Conservation (phyloP, 2,113 vertebrate species). For the Andinoacara biseriatus region DNA sequence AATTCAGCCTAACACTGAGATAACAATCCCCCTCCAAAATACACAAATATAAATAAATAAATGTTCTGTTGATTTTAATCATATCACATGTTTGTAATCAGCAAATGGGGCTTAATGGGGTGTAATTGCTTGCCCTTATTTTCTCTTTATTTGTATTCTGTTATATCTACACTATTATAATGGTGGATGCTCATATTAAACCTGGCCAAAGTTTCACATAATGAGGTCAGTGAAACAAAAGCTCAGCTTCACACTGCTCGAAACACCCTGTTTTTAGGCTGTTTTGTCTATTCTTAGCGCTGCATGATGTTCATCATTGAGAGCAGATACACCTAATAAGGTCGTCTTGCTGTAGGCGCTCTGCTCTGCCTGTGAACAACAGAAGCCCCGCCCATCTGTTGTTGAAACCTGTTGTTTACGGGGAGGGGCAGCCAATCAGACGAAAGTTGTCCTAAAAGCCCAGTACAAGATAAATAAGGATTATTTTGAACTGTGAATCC, state of each 20-base stretch:
- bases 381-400: background rate
- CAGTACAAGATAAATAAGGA: background rate
- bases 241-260: background rate
- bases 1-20: background rate
- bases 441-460: background rate
- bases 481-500: background rate
- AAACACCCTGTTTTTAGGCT: background rate
- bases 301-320: background rate
- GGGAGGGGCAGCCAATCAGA: background rate
- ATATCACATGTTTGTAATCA: background rate
- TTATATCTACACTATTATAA: background rate
- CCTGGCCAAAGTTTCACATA: background rate
- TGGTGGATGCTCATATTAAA: background rate
- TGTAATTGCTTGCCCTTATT: background rate
- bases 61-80: background rate
- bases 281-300: background rate
- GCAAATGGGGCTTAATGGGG: background rate
- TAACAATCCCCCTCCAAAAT: background rate
- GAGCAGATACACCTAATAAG: background rate
- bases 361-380: background rate
- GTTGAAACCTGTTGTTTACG: background rate
- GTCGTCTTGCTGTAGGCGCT: background rate
- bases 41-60: background rate
- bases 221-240: background rate
- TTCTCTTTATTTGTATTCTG: background rate